A percentile compares a stretch with the other conserved stretches of the same genome.
Conservation (phyloP, 2,888 invertebrate genomes). For the Schizaphis graminum region DNA sequence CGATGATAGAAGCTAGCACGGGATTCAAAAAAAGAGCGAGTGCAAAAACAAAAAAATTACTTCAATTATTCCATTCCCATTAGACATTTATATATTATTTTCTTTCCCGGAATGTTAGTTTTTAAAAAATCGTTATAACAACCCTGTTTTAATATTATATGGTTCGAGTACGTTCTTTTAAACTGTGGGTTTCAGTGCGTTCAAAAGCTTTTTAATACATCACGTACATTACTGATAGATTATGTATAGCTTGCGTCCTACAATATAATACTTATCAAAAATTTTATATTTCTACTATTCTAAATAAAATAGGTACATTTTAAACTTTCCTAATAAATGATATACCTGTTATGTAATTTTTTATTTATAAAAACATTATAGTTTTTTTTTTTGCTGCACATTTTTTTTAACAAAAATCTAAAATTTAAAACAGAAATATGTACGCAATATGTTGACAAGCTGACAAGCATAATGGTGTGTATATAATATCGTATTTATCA, state of each 20-base stretch:
- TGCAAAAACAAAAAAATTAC: constrained; percentile 34
- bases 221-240: not conserved
- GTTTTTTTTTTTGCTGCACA: too few species aligned
- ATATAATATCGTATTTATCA: too few species aligned
- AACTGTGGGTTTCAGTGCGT: not conserved
- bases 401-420: too few species aligned
- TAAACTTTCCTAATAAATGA: not conserved
- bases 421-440: too few species aligned
- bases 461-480: too few species aligned
- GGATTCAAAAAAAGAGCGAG: constrained; percentile 1
- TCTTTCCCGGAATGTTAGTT: not conserved
- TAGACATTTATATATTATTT: constrained; percentile 6
- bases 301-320: not conserved
- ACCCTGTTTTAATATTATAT: not conserved
- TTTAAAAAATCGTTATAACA: constrained; percentile 37
- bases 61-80: constrained; percentile 40
- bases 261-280: not conserved
- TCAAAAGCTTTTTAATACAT: not conserved
- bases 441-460: too few species aligned
- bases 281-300: not conserved
- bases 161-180: not conserved
- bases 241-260: not conserved
- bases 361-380: too few species aligned
- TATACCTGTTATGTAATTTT: too few species aligned
- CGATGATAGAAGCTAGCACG: not conserved